Evolutionary conservation across 2,113 vertebrate species (phyloP).

Genomic region (Rattus rattus): DNA sequence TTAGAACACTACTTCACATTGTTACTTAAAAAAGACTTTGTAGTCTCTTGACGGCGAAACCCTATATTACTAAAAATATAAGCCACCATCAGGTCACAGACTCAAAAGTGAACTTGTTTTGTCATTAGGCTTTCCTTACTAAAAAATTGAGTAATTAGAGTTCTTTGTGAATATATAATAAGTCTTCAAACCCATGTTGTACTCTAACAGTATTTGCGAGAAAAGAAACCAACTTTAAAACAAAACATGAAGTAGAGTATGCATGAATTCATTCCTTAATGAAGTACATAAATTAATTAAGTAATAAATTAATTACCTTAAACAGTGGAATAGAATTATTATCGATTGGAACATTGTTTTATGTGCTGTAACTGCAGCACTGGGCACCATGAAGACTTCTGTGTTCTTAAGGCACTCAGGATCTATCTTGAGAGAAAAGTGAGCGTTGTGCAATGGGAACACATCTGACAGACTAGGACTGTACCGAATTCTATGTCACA

Average conservation of each 20-base stretch:
- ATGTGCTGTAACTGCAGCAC: not conserved
- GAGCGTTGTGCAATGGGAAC: not conserved
- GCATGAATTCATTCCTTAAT: not conserved
- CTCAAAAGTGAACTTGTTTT: not conserved
- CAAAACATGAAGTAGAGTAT: not conserved
- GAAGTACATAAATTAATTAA: too few relatives aligned
- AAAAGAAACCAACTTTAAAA: not conserved
- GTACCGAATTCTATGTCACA: not conserved
- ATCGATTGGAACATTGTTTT: not conserved
- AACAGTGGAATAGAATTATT: not conserved
- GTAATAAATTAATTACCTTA: not conserved
- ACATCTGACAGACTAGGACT: not conserved
- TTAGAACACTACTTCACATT: not conserved
- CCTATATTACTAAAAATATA: not conserved
- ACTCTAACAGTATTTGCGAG: not conserved
- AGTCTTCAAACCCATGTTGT: not conserved
- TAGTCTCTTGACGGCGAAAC: not conserved
- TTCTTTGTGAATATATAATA: not conserved
- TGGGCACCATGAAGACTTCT: not conserved
- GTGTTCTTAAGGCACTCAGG: not conserved
- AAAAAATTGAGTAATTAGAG: not conserved
- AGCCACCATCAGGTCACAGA: not conserved
- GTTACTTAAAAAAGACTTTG: not conserved
- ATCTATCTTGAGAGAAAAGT: not conserved
- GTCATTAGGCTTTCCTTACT: not conserved